Percentiles rank a stretch among this genome's conserved stretches.
phyloP scores from a whole-genome alignment of 2,797 vertebrate species.

The Streptopelia turtur region DNA sequence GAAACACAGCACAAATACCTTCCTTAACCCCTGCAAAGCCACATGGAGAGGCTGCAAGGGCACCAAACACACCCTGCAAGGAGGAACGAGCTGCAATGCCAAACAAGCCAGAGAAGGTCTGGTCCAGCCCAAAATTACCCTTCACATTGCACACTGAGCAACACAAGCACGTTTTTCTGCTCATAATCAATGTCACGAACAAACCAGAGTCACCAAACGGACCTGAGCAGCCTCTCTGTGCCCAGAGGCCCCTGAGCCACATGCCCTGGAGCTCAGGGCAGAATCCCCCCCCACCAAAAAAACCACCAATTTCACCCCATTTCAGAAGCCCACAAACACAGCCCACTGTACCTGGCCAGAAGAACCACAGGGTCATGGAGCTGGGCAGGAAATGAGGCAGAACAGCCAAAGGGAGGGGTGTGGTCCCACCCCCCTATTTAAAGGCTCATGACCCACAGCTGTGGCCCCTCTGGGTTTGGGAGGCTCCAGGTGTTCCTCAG shows the following conservation, averaged over 20 bases:
- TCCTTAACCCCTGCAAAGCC: background rate
- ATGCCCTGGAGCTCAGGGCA: background rate
- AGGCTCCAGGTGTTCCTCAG: background rate
- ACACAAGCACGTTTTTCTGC: rapidly evolving
- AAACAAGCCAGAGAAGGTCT: background rate
- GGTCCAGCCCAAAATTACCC: background rate
- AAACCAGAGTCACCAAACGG: background rate
- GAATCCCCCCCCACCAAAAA: background rate
- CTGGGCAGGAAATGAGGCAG: rapidly evolving
- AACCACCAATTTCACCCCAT: too few species aligned
- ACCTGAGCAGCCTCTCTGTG: background rate
- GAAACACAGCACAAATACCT: background rate
- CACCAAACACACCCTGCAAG: background rate
- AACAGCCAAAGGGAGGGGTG: rapidly evolving
- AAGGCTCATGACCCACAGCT: background rate
- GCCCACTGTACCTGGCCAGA: background rate
- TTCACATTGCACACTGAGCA: rapidly evolving
- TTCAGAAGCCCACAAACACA: rapidly evolving
- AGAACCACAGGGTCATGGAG: rapidly evolving
- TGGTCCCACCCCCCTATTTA: rapidly evolving
- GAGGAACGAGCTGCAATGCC: background rate
- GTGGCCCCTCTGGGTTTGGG: rapidly evolving
- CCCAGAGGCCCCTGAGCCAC: background rate
- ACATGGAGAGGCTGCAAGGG: background rate
- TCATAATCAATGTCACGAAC: rapidly evolving